Evolutionary conservation across 64 coral and sea anemone species (phyloP), one percentile per base, ranked within the genome.

Genomic region (Exaiptasia diaphana): DNA sequence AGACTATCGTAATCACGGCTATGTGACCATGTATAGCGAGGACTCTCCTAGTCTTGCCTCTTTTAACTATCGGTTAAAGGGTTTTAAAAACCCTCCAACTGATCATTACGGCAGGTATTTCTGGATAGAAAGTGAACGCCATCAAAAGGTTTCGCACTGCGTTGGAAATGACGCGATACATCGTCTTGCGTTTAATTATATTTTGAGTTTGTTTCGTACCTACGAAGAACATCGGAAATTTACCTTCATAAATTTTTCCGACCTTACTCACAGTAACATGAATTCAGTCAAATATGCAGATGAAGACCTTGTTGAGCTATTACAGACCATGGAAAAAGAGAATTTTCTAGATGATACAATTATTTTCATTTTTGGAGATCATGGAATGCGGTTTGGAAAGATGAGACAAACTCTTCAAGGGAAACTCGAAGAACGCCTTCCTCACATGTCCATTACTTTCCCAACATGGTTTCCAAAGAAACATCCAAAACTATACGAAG

Each of bases 81-180:
- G 90, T 0, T 93, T 93, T 60, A 68, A 26, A 38, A 45, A 74
- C 29, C 71, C 90, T 15, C 90, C 90, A 9, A 93, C 90, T 11
- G 90, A 93, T 53, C 90, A 93, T 43, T 93, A 77, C 50, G 49
- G 64, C 14, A 65, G 90, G 25, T 74, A 78, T 58, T 93, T 93
- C 59, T 93, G 90, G 90, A 41, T 93, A 3, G 90, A 79, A 35
- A 33, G 73, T 15, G 39, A 77, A 28, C 53, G 59, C 40, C 40
- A 88, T 77, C 37, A 45, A 1, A 50, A 31, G 2, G 23, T 46
- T n/a, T 20, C 50, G 42, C 4, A 62, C 49, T 93, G 90, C 38
- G 36, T 77, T 18, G 79, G 78, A 38, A 46, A 34, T 15, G 35
- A 87, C 49, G 68, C 83, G 6, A 44, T 75, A 45, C 90, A 93